Conservation (phyloP, 2,113 vertebrate species). For the Corythaixoides concolor region DNA sequence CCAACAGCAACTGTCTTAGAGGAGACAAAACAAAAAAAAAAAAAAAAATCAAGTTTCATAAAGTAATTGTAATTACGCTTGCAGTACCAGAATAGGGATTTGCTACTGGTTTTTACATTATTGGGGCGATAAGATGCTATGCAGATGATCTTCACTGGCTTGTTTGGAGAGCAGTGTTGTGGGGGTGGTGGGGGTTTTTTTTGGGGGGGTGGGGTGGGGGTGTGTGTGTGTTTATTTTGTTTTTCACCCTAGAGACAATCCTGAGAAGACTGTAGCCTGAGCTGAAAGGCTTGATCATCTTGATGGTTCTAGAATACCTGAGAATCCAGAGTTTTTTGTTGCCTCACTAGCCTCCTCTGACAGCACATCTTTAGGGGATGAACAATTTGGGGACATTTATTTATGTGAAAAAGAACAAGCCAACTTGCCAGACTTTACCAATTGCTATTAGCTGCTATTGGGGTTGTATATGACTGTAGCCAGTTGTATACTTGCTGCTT, state of each 20-base stretch:
- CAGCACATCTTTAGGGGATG: background rate
- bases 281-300: background rate
- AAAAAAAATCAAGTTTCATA: background rate
- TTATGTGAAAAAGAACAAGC: background rate
- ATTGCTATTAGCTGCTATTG: background rate
- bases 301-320: background rate
- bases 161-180: background rate
- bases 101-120: background rate
- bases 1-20: background rate
- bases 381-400: background rate
- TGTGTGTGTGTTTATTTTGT: background rate
- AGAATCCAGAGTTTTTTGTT: background rate
- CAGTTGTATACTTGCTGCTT: background rate
- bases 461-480: background rate
- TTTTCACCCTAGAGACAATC: rapidly evolving
- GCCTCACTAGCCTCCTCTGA: background rate
- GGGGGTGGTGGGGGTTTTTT: too few relatives aligned
- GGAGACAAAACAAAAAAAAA: background rate
- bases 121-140: background rate
- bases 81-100: background rate
- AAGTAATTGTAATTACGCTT: background rate
- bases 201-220: too few relatives aligned
- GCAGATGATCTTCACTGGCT: background rate
- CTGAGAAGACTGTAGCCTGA: background rate
- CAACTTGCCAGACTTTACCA: background rate